phyloP scores from a whole-genome alignment of 1,140 invertebrate species.

The Hyles vespertilio region DNA sequence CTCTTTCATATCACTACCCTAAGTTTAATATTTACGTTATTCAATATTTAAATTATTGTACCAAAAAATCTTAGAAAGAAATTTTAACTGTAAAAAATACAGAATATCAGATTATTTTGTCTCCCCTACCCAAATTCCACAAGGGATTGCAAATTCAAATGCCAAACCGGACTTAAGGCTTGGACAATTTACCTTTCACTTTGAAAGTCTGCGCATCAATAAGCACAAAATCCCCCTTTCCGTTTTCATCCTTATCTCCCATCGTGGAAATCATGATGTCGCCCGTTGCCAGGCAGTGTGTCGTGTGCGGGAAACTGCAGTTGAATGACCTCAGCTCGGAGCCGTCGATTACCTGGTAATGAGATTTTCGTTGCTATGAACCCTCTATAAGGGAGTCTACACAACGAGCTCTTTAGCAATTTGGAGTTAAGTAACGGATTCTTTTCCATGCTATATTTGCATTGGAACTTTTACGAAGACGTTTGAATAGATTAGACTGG shows the following conservation, averaged over 20 bases:
- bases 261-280: conserved; percentile 97
- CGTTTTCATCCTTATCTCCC: conserved; percentile 89
- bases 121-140: not conserved
- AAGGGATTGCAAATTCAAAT: not conserved
- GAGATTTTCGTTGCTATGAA: conserved; percentile 45
- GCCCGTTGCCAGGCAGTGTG: conserved; percentile 93
- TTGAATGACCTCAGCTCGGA: conserved; percentile 85
- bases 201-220: conserved; percentile 89
- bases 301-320: conserved; percentile 91
- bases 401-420: conserved; percentile 21
- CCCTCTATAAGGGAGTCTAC: conserved; percentile 24
- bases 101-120: no score
- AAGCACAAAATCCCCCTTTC: conserved; percentile 92
- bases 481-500: no score
- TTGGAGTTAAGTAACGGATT: conserved; percentile 3
- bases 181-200: conserved; percentile 77
- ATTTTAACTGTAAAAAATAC: no score
- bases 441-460: not conserved
- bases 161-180: conserved; percentile 10
- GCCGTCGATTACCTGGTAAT: conserved; percentile 81
- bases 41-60: no score
- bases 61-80: no score
- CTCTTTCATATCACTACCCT: no score
- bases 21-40: no score
- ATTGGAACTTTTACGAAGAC: no score